Conservation (phyloP, 53 echinoderm and acorn worm genomes). For the Paracentrotus lividus region DNA sequence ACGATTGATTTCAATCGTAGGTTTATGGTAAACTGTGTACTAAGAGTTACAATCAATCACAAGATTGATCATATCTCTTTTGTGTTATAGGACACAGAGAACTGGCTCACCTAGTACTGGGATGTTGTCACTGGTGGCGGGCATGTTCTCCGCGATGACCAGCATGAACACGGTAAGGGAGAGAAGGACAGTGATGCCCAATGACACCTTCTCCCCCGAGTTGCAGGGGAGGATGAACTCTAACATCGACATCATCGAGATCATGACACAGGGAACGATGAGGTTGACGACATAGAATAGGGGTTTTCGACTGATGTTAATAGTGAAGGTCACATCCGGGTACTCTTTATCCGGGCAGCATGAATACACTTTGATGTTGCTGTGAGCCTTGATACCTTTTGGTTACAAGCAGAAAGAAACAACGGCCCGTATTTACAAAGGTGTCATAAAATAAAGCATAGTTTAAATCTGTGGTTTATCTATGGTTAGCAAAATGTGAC, state of each 20-base stretch:
- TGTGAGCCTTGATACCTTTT: constrained; percentile 76
- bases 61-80: no score
- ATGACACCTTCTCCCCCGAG: constrained; percentile 98
- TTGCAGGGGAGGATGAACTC: constrained; percentile 98
- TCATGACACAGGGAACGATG: constrained; percentile 92
- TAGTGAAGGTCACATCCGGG: constrained; percentile 90
- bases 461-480: no score
- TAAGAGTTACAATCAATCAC: no score
- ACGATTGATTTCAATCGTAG: no score
- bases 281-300: constrained; percentile 97
- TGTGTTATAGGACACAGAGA: no score
- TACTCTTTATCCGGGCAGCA: constrained; percentile 87
- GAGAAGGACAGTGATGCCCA: constrained; percentile 96
- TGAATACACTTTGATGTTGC: constrained; percentile 75
- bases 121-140: constrained; percentile 92
- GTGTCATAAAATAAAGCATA: no score
- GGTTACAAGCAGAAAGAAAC: neutral
- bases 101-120: constrained; percentile 87
- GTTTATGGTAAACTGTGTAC: no score
- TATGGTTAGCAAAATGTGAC: no score
- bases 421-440: no score
- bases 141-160: constrained; percentile 99
- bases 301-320: constrained; percentile 88
- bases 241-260: constrained; percentile 95
- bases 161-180: constrained; percentile 99